Base-by-base conservation (phyloP, 2,888 invertebrate species). In the Ormyrus thymus region DNA sequence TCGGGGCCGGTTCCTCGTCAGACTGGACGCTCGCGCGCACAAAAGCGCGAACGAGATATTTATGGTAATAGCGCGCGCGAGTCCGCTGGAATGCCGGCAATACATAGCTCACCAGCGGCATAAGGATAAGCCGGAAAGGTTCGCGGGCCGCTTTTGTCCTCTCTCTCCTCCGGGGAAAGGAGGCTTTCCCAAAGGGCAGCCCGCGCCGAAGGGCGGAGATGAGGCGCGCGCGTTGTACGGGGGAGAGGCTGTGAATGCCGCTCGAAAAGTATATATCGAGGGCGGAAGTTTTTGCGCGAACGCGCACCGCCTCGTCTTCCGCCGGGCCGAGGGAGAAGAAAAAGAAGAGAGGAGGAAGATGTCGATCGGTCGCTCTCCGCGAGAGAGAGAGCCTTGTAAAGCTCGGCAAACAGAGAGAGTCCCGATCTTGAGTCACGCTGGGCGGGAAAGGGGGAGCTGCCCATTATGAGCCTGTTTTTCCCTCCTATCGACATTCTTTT, bases 51-150 rank as follows among this genome's bases (percentile, higher is more conserved):
- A 77, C 58, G 76, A 70, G 70, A 77, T 77, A 77, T 77, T 77
- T 71, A 77, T 71, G 76, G 70, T 71, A 71, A 71, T 71, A 15
- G 50, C 3, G 56, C n/a, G 10, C 51, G 50, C 45, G 64, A 65
- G 65, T 29, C 29, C n/a, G 68, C 45, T 55, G 65, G 56, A 65
- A 65, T 74, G 64, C 62, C 55, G 62, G 53, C 48, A 3, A 4
- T 29, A 1, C 29, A 3, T 29, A 29, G 29, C 4, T 29, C 4
- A 29, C 29, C 50, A 48, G 13, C 9, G 51, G 66, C n/a, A 55
- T 29, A 29, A 29, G 74, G 79, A 82, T 84, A 84, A 84, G 83
- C 83, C 84, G 84, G 84, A 84, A 83, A 81, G 79, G 72, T 72
- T 72, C 50, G 77, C 72, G 62, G 11, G 73, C 55, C 29, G 29